These are phyloP conservation scores for Falcunculus frontatus DNA, from an alignment of 2,113 vertebrate genomes.

Conservation along the genomic window DNA sequence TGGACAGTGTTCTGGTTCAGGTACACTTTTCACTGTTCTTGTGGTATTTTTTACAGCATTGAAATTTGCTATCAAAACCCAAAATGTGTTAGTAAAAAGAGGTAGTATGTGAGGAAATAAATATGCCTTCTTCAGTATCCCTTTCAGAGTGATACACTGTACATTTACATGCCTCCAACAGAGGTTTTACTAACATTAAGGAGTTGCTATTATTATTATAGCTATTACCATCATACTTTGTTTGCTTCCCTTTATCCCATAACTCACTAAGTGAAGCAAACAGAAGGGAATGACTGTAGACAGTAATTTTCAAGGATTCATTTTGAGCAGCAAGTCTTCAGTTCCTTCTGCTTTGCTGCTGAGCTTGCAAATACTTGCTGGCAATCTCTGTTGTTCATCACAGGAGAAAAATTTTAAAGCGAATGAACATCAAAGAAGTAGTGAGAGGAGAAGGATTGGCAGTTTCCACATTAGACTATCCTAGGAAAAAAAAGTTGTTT, in stretches of 20 bases:
- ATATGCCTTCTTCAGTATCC: neutral
- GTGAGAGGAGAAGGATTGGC: neutral
- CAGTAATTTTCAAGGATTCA: neutral
- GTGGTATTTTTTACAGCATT: accelerated
- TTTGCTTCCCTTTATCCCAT: neutral
- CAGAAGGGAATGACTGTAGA: neutral
- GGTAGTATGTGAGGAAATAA: neutral
- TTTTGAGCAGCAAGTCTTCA: neutral
- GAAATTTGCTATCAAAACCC: neutral
- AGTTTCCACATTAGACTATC: slow-evolving; percentile 15
- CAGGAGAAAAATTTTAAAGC: slow-evolving; percentile 15
- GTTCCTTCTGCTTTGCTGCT: slow-evolving; percentile 1
- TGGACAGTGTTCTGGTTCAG: neutral
- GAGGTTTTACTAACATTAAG: neutral
- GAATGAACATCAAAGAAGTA: slow-evolving; percentile 44
- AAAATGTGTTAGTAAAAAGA: neutral
- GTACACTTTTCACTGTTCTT: neutral
- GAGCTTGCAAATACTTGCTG: slow-evolving; percentile 28
- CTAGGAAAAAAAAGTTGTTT: neutral
- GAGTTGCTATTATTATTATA: neutral
- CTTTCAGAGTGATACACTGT: neutral
- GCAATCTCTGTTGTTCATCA: slow-evolving; percentile 50
- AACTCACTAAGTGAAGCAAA: neutral
- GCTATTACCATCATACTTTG: neutral
- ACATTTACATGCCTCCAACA: neutral